Evolutionary conservation across 2,113 vertebrate genomes (phyloP), one percentile per base, ranked within the genome.

Genomic region (Gymnobelideus leadbeateri): DNA sequence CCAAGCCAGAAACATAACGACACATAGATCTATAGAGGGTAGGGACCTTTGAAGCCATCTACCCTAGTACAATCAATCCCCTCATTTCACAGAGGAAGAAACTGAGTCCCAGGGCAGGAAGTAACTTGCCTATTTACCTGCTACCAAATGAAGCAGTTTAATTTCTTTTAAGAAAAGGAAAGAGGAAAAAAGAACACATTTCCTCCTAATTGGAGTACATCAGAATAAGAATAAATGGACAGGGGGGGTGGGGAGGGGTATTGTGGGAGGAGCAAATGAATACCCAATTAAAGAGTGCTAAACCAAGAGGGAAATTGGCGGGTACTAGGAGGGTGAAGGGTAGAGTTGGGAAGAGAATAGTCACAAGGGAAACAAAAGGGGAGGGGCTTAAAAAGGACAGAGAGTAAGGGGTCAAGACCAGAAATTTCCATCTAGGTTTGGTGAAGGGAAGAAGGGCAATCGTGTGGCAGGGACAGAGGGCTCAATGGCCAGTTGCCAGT

Each of bases 391-490:
- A 77, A 77, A 77, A 77, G 68, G 37, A 77, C 37, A 77, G 37
- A n/a, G 19, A 77, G 16, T n/a, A 77, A 77, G 4, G 31, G 11
- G 1, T 57, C 8, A 9, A 55, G 26, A 61, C 57, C 26, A 77
- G 37, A 77, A 77, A 77, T 43, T n/a, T 19, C 19, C 16, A 77
- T 43, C 16, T n/a, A 1, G 37, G 37, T 43, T 77, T 37, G 37
- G 47, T 95, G 54, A 96, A 96, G 90, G 92, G 89, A 43, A 84
- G 92, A 46, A 50, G 46, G 54, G 23, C 89, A 37, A 91, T 57
- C 51, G 28, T 50, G 92, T 53, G 84, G 49, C 77, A 94, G 61
- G 90, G 49, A 95, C 24, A 55, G 54, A 26, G 54, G 8, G 25
- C 25, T 26, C 54, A 55, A 92, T 68, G n/a, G 14, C 25, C 11